Evolutionary conservation across 2,888 invertebrate species (phyloP).

Genomic region (Drosophila borborema): DNA sequence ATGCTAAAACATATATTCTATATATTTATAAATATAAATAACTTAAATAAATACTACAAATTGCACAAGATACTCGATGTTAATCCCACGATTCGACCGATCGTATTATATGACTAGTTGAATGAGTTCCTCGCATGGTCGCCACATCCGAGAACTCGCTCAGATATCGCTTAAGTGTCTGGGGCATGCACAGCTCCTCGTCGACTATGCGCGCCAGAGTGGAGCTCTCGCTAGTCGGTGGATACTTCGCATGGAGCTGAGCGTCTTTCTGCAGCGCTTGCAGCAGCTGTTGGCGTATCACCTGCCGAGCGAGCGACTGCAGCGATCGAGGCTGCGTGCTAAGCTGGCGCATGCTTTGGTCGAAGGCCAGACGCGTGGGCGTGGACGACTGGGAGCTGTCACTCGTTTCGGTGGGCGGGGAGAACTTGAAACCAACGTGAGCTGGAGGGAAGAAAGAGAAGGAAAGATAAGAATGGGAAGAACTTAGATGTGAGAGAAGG

Average conservation of each 20-base stretch:
- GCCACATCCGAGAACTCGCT: slow-evolving; percentile 82
- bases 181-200: slow-evolving; percentile 78
- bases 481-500: background rate
- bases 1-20: slow-evolving; percentile 25
- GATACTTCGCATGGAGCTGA: slow-evolving; percentile 54
- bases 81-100: slow-evolving; percentile 57
- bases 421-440: slow-evolving; percentile 79
- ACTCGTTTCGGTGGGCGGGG: slow-evolving; percentile 28
- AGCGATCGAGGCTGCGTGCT: slow-evolving; percentile 77
- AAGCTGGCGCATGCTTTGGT: slow-evolving; percentile 58
- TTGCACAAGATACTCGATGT: slow-evolving; percentile 31
- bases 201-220: slow-evolving; percentile 77
- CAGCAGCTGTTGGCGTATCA: slow-evolving; percentile 76
- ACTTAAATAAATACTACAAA: slow-evolving; percentile 39
- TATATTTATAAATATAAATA: slow-evolving; percentile 41
- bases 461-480: background rate
- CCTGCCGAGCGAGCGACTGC: slow-evolving; percentile 80
- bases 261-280: slow-evolving; percentile 60
- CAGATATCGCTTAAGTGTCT: slow-evolving; percentile 77
- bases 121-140: slow-evolving; percentile 44
- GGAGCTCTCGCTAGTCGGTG: slow-evolving; percentile 77
- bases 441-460: slow-evolving; percentile 55
- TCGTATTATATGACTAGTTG: slow-evolving; percentile 10
- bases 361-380: slow-evolving; percentile 36
- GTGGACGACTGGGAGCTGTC: slow-evolving; percentile 8